These are phyloP conservation scores for Magallana nippona DNA, from an alignment of 2,888 invertebrate genomes.

Conservation along the genomic window DNA sequence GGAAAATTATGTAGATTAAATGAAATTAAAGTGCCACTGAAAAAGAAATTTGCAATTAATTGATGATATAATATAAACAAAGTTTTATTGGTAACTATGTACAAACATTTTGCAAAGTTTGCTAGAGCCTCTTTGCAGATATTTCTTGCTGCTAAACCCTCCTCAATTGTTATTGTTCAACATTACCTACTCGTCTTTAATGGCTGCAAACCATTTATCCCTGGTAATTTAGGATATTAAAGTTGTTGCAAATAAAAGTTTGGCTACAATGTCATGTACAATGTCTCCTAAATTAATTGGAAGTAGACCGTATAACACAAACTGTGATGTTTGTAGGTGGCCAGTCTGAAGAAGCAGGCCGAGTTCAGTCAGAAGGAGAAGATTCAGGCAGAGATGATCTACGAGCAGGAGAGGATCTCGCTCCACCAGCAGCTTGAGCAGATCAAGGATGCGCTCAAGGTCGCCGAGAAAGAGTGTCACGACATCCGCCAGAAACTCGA, in stretches of 20 bases:
- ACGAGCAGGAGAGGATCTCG: constrained; percentile 74
- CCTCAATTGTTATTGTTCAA: too few species aligned
- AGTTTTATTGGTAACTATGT: too few species aligned
- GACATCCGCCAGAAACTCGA: constrained; percentile 75
- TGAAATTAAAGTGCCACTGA: too few species aligned
- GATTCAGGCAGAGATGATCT: constrained; percentile 70
- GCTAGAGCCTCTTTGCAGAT: too few species aligned
- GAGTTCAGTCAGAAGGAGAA: constrained; percentile 73
- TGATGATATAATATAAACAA: too few species aligned
- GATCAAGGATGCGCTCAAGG: constrained; percentile 71
- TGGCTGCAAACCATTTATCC: too few species aligned
- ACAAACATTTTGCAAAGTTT: not conserved
- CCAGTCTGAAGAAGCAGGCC: constrained; percentile 67
- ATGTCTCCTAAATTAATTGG: not conserved
- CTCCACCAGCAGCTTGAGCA: constrained; percentile 76
- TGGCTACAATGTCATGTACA: too few species aligned
- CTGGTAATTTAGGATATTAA: too few species aligned
- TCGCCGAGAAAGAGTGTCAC: constrained; percentile 74
- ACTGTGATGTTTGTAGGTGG: constrained; percentile 61
- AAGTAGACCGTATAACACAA: not conserved
- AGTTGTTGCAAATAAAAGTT: too few species aligned
- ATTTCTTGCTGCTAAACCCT: too few species aligned
- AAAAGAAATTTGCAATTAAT: too few species aligned
- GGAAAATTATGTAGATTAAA: not conserved
- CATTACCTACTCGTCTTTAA: too few species aligned